A percentile compares a stretch with the other conserved stretches of the same genome.
Evolutionary conservation across 2,888 invertebrate genomes (phyloP).

Genomic region (Epistrophe grossulariae): DNA sequence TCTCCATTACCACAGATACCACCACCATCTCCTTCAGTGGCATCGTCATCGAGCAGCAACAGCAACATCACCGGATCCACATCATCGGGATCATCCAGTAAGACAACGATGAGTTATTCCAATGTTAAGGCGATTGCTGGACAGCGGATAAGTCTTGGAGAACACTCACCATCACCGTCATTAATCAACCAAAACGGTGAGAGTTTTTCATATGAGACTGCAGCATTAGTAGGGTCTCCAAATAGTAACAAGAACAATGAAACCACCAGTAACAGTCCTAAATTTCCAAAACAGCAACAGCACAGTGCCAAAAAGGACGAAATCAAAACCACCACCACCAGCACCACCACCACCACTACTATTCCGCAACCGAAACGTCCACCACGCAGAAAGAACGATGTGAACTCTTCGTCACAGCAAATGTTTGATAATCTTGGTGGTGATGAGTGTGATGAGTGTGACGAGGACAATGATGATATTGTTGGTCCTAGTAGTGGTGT

Average conservation of each 20-base stretch:
- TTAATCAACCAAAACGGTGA: constrained; percentile 81
- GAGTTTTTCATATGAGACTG: constrained; percentile 84
- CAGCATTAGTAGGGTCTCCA: constrained; percentile 17
- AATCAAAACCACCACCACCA: constrained; percentile 8
- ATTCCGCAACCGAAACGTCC: constrained; percentile 80
- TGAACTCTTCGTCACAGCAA: constrained; percentile 56
- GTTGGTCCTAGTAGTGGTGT: constrained; percentile 3
- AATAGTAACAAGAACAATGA: constrained; percentile 21
- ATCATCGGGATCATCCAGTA: constrained; percentile 49
- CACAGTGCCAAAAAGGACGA: constrained; percentile 66
- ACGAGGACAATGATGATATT: not conserved
- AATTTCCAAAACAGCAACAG: constrained; percentile 56
- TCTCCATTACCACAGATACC: constrained; percentile 30
- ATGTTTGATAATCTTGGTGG: constrained; percentile 50
- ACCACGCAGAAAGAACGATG: constrained; percentile 79
- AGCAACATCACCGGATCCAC: constrained; percentile 71
- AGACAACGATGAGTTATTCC: constrained; percentile 81
- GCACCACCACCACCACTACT: constrained; percentile 9
- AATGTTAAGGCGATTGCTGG: constrained; percentile 88
- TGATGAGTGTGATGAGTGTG: constrained; percentile 12
- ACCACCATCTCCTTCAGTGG: constrained; percentile 40
- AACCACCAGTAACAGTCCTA: constrained; percentile 41
- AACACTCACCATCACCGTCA: constrained; percentile 82
- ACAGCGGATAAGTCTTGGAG: constrained; percentile 88
- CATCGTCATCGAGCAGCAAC: constrained; percentile 75